Evolutionary conservation across 2,888 invertebrate species (phyloP).

Genomic region (Drosophila yooni): DNA sequence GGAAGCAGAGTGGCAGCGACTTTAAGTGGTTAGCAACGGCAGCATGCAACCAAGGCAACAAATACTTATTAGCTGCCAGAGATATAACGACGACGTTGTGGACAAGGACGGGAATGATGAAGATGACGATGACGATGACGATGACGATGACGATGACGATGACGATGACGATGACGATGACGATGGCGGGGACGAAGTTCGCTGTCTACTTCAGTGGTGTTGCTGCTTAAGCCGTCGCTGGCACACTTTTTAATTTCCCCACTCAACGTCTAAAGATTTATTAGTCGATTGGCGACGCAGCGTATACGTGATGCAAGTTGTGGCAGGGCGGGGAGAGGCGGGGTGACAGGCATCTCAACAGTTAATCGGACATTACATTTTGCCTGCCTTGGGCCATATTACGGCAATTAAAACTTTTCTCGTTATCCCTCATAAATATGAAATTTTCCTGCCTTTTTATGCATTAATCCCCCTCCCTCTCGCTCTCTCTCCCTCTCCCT

Average conservation of each 20-base stretch:
- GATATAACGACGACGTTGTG: conserved; percentile 23
- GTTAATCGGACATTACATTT: conserved; percentile 26
- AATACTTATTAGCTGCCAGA: conserved; percentile 64
- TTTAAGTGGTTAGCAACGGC: conserved; percentile 71
- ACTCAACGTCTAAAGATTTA: conserved; percentile 33
- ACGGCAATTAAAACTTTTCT: conserved; percentile 75
- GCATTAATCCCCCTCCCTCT: not conserved
- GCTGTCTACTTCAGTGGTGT: conserved; percentile 47
- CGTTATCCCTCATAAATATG: conserved; percentile 42
- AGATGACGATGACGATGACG: too few relatives aligned
- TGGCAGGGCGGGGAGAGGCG: too few relatives aligned
- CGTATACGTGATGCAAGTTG: conserved; percentile 23
- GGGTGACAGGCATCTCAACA: conserved; percentile 17
- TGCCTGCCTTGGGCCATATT: conserved; percentile 7
- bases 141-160: too few relatives aligned
- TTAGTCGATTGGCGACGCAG: conserved; percentile 21
- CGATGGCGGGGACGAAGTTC: conserved; percentile 8
- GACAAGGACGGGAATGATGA: not conserved
- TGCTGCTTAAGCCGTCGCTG: conserved; percentile 5
- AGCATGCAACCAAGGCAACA: conserved; percentile 21
- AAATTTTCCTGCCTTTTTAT: conserved; percentile 1
- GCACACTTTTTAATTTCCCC: conserved; percentile 45
- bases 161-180: too few relatives aligned
- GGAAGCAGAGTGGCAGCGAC: conserved; percentile 48
- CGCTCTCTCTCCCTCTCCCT: not conserved